Percentiles rank a stretch among this genome's conserved stretches.
Conservation (phyloP, 1,140 invertebrate genomes). For the Drosophila nannoptera region DNA sequence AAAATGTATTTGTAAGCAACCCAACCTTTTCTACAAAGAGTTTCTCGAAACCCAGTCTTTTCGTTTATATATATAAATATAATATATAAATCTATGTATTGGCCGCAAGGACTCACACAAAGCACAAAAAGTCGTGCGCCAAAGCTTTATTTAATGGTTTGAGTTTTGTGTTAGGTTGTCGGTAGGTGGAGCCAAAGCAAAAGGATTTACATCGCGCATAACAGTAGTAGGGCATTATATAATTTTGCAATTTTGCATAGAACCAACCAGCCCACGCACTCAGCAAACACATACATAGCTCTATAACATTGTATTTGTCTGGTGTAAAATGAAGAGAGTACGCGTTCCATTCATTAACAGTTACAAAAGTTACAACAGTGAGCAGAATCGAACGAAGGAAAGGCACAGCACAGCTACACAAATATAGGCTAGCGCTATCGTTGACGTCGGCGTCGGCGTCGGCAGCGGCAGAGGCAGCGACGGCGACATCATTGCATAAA, state of each 20-base stretch:
- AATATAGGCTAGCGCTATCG: constrained; percentile 46
- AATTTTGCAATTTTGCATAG: constrained; percentile 38
- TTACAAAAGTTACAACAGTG: constrained; percentile 37
- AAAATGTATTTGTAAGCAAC: no score
- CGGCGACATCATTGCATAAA: constrained; percentile 51
- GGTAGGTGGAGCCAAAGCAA: constrained; percentile 17
- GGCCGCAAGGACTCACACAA: constrained; percentile 18
- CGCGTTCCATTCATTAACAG: constrained; percentile 46
- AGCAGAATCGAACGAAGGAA: constrained; percentile 2
- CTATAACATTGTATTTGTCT: constrained; percentile 1
- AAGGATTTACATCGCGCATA: constrained; percentile 32
- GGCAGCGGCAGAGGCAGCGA: not conserved
- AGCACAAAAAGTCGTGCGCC: constrained; percentile 25
- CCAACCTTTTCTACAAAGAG: not conserved
- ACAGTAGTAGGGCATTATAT: constrained; percentile 30
- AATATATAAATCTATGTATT: not conserved
- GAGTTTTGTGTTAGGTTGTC: not conserved
- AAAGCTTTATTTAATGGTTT: not conserved
- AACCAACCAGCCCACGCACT: constrained; percentile 7
- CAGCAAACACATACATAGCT: not conserved
- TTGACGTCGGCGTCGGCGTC: constrained; percentile 6
- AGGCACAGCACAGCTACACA: constrained; percentile 15
- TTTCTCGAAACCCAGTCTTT: constrained; percentile 9
- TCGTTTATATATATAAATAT: not conserved
- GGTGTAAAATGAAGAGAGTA: not conserved